These are phyloP conservation scores for Acanthosoma haemorrhoidale DNA, from an alignment of 2,888 invertebrate genomes.

Conservation along the genomic window DNA sequence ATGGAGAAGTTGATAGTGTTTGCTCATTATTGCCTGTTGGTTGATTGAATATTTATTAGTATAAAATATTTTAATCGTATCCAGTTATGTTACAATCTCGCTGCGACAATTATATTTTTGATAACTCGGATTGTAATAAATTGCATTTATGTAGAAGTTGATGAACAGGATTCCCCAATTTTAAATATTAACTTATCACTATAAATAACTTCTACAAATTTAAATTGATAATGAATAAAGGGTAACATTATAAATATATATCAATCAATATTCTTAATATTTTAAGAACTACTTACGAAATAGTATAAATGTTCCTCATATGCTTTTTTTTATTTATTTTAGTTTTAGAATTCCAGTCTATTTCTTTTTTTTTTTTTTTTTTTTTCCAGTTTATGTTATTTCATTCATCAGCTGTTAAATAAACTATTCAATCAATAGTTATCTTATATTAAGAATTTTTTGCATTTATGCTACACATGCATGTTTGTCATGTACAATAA, in stretches of 20 bases:
- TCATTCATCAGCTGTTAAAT: no score
- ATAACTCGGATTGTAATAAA: neutral
- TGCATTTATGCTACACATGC: no score
- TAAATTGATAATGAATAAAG: neutral
- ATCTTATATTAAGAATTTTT: no score
- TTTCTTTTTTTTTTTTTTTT: neutral
- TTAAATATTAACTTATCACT: neutral
- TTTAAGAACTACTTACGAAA: neutral
- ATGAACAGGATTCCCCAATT: neutral
- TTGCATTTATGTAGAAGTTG: neutral
- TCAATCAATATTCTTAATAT: neutral
- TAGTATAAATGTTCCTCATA: conserved; percentile 2
- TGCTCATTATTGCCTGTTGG: no score
- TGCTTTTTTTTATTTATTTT: neutral
- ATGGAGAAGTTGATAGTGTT: no score
- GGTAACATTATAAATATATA: neutral
- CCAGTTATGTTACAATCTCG: neutral
- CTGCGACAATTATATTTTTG: neutral
- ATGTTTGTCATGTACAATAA: no score
- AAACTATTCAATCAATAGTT: no score
- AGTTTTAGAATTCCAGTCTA: neutral
- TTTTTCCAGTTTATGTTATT: neutral
- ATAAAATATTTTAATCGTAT: neutral
- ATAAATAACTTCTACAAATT: no score
- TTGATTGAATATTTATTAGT: neutral